phyloP scores from a whole-genome alignment of 30 jellyfish, hydroid and myxozoan species.

The Turritopsis dohrnii region DNA sequence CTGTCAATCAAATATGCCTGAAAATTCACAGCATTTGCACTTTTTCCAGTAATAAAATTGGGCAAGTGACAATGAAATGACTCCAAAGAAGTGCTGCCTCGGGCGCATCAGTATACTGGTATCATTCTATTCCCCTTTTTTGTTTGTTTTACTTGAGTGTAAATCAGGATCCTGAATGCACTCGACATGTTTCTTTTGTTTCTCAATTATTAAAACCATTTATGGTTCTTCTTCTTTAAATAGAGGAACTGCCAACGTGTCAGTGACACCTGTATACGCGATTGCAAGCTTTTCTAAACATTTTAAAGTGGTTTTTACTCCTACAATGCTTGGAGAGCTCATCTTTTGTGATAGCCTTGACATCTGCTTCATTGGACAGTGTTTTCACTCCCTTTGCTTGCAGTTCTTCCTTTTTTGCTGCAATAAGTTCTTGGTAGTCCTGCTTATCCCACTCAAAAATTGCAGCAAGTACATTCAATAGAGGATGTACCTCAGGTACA shows the following conservation, averaged over 20 bases:
- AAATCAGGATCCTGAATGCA: constrained; percentile 48
- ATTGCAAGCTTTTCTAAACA: constrained; percentile 30
- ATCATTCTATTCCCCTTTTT: constrained; percentile 29
- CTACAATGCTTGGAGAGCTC: constrained; percentile 39
- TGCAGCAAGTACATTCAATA: constrained; percentile 19
- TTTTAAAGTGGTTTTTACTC: constrained; percentile 26
- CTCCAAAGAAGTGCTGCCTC: constrained; percentile 42
- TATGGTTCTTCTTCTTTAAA: constrained; percentile 24
- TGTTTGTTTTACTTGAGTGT: constrained; percentile 19
- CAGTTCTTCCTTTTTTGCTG: constrained; percentile 40
- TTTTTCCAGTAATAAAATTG: constrained; percentile 21
- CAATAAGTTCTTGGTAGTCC: constrained; percentile 8
- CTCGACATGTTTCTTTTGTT: constrained; percentile 40
- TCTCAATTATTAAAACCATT: constrained; percentile 21
- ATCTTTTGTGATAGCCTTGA: constrained; percentile 13
- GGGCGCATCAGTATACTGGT: constrained; percentile 55
- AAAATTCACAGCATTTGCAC: constrained; percentile 44
- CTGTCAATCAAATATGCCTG: constrained; percentile 42
- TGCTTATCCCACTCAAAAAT: constrained; percentile 43
- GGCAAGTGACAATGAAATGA: constrained; percentile 24
- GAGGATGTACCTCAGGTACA: constrained; percentile 31
- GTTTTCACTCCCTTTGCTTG: constrained; percentile 19
- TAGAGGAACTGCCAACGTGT: constrained; percentile 47
- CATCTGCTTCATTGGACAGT: constrained; percentile 31
- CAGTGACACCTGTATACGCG: constrained; percentile 34